These are phyloP conservation scores for Cephus pulcher DNA, from an alignment of 2,888 invertebrate genomes.

Conservation along the genomic window DNA sequence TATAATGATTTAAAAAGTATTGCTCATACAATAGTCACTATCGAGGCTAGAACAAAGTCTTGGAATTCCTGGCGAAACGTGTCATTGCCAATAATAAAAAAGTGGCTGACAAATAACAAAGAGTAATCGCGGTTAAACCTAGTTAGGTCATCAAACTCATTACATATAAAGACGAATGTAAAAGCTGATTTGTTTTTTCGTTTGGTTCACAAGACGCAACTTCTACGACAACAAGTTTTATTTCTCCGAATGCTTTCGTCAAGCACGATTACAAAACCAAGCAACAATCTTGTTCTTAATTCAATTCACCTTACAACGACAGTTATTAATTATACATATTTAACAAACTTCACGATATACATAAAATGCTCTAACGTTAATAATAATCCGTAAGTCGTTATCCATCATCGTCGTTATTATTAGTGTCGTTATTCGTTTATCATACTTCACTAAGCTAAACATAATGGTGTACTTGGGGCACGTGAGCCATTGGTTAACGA, in stretches of 20 bases:
- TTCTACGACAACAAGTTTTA: constrained; percentile 64
- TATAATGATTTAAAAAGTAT: constrained; percentile 48
- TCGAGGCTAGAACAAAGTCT: constrained; percentile 53
- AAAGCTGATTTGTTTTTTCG: neutral
- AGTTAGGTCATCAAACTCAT: neutral
- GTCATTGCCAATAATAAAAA: constrained; percentile 42
- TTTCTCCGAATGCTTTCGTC: constrained; percentile 58
- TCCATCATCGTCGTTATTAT: constrained; percentile 29
- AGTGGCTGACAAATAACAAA: constrained; percentile 11
- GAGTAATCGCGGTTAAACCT: neutral
- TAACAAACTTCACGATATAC: constrained; percentile 57
- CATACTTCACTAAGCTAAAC: neutral
- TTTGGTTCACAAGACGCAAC: constrained; percentile 15
- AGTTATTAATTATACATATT: constrained; percentile 55
- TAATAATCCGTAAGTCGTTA: constrained; percentile 30
- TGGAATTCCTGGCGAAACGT: constrained; percentile 46
- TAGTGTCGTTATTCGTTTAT: neutral
- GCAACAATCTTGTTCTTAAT: constrained; percentile 60
- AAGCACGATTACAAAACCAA: constrained; percentile 68
- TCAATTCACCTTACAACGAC: constrained; percentile 51
- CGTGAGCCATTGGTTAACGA: neutral
- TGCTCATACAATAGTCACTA: constrained; percentile 46
- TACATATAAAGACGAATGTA: neutral
- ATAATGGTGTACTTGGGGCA: neutral
- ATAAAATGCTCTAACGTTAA: constrained; percentile 51